Evolutionary conservation across 30 jellyfish, hydroid and myxozoan species (phyloP), one percentile per base, ranked within the genome.

Genomic region (Nemopilema nomurai): DNA sequence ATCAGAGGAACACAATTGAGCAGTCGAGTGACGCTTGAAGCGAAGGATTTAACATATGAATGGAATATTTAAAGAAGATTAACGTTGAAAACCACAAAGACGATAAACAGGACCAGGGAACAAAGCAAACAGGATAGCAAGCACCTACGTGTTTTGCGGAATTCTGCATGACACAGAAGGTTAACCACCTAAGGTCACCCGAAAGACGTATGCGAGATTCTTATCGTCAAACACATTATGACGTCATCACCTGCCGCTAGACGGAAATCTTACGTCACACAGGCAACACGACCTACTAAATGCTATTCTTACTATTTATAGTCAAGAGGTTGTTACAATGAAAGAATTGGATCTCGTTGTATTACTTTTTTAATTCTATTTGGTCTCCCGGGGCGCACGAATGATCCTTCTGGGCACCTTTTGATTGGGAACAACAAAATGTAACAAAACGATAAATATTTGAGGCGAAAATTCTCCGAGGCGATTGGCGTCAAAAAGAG

Each of bases 121-220:
- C 63, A 62, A 9, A 20, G 65, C 49, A 50, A 26, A 57, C 76
- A 77, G 87, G 87, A 77, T 77, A 77, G 33, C 87, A 31, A 49
- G 65, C n/a, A 57, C 23, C 7, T 50, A 77, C 76, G 79, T 77
- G 87, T 77, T 64, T 28, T 51, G 28, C 18, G 33, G 63, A 31
- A 77, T 62, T 57, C 49, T 77, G 67, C 33, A 16, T 33, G n/a
- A 75, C 65, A 31, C 27, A 74, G 77, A 77, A 77, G 87, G 87
- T 77, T 25, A 77, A 21, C 87, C 87, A 25, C 87, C 53, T 16
- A 67, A 63, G 87, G 87, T 77, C 69, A 77, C 32, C 30, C 28
- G n/a, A 77, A 31, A 63, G 63, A 77, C 83, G 83, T 32, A 73
- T 16, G 41, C 70, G 51, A 23, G 69, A 41, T 31, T 32, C 26